A percentile compares a stretch with the other conserved stretches of the same genome.
These are phyloP conservation scores for Belgica antarctica DNA, from an alignment of 2,888 invertebrate species.

Conservation along the genomic window DNA sequence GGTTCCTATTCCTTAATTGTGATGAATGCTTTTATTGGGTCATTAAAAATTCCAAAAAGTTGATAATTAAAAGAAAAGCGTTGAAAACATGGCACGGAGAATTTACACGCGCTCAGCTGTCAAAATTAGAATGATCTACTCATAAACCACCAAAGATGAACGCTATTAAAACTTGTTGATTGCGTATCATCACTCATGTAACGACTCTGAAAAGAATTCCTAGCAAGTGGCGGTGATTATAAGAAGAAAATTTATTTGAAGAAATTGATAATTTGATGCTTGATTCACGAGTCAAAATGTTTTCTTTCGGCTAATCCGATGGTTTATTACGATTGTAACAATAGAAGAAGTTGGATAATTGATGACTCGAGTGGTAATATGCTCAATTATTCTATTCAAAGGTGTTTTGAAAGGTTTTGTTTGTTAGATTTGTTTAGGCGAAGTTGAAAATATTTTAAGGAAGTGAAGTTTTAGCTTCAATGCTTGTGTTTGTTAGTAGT, in stretches of 20 bases:
- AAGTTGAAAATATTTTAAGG: too few species aligned
- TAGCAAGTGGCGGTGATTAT: constrained; percentile 5
- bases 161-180: constrained; percentile 21
- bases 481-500: too few species aligned
- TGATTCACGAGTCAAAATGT: constrained; percentile 10
- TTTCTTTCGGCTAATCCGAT: background rate
- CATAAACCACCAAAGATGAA: constrained; percentile 21
- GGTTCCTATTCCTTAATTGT: background rate
- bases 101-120: constrained; percentile 1
- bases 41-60: background rate
- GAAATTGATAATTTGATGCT: constrained; percentile 16
- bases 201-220: background rate
- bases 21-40: background rate
- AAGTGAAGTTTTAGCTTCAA: too few species aligned
- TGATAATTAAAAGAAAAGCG: constrained; percentile 8
- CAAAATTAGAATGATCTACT: constrained; percentile 18
- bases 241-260: constrained; percentile 1
- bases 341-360: too few species aligned
- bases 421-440: too few species aligned
- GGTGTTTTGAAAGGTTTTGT: too few species aligned
- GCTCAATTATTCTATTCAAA: background rate
- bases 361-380: too few species aligned
- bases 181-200: constrained; percentile 18
- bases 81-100: background rate
- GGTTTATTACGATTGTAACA: background rate